Base-by-base conservation (phyloP, 92 coral and sea anemone genomes). In the Blastomussa wellsi region DNA sequence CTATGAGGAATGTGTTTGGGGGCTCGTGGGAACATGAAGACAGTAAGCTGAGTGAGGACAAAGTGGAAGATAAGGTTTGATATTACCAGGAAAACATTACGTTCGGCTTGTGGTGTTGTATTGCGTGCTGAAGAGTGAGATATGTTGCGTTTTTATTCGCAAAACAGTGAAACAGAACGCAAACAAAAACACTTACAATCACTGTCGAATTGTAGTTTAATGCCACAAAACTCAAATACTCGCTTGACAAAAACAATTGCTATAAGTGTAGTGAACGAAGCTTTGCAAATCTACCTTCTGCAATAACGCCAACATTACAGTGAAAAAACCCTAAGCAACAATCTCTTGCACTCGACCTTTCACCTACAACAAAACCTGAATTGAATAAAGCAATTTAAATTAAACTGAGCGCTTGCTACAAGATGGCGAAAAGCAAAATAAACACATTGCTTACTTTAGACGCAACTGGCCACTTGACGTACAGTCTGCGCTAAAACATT, bases 301-400 rank as follows among this genome's bases (percentile, higher is more conserved):
- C 81, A 55, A 77, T 17, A 55, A 33, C 14, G 17, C 36, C 44
- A 2, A 53, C 80, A 53, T 51, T 19, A 38, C 7, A 35, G 44
- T 11, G 35, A 26, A 14, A 26, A 8, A 9, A 28, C 28, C 15
- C 44, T 20, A 8, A 70, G 8, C 44, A 35, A 70, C 0, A 36
- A 49, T 76, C 80, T 51, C 65, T 19, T 15, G 62, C 79, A 74
- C 37, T 62, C 79, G 79, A 75, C 79, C 79, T 75, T 49, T 75
- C 79, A 48, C 60, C 62, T 37, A 7, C 20, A 36, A 9, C 4
- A 16, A 75, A 75, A 48, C 20, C n/a, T n/a, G n/a, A n/a, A n/a
- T n/a, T n/a, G n/a, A 24, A 41, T 12, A 42, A 74, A 47, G 72
- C 33, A 32, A 17, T 32, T 67, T 3, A 53, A 29, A 59, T 19